A percentile compares a stretch with the other conserved stretches of the same genome.
Conservation (phyloP, 2,888 invertebrate genomes). For the Eubasilissa splendida region DNA sequence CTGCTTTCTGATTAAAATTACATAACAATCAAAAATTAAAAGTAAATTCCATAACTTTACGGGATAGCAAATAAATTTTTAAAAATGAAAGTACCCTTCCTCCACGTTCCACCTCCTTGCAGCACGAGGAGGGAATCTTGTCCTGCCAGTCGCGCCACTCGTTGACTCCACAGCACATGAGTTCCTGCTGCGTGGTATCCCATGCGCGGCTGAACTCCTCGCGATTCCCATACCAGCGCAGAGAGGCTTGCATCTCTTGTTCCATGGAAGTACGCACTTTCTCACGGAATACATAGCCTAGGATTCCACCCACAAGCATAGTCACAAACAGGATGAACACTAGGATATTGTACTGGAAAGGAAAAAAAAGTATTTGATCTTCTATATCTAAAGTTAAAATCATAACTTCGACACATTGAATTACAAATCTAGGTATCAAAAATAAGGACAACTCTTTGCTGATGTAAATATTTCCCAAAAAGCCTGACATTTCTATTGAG, state of each 20-base stretch:
- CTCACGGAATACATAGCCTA: conserved; percentile 91
- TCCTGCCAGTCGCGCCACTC: conserved; percentile 84
- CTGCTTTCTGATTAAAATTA: too few species aligned
- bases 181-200: conserved; percentile 89
- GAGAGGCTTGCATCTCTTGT: conserved; percentile 84
- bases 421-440: too few species aligned
- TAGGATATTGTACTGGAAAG: conserved; percentile 88
- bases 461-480: background rate
- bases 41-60: too few species aligned
- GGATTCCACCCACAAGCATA: conserved; percentile 91
- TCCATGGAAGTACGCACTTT: conserved; percentile 84
- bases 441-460: too few species aligned
- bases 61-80: too few species aligned
- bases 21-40: too few species aligned
- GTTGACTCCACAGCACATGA: conserved; percentile 89
- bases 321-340: conserved; percentile 91
- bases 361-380: background rate
- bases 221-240: conserved; percentile 81
- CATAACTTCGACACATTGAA: too few species aligned
- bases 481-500: too few species aligned
- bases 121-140: conserved; percentile 84
- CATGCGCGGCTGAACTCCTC: conserved; percentile 85
- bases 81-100: conserved; percentile 36
- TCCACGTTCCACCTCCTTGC: conserved; percentile 75
- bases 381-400: too few species aligned